Base-by-base conservation (phyloP, 2,888 invertebrate genomes). In the Perizoma affinitatum region DNA sequence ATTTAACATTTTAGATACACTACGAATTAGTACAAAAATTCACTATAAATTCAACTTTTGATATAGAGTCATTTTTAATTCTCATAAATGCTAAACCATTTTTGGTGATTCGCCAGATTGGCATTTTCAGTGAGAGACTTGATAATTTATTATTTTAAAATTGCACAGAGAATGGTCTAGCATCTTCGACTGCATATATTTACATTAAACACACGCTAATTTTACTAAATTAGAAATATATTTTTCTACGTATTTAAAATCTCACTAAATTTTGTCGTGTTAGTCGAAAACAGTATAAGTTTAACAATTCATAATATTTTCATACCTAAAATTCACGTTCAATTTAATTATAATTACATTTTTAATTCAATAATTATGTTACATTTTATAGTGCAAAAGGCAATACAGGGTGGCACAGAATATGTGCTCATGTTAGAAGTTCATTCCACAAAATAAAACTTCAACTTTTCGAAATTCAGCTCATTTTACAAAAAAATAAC, bases 191-290 rank as follows among this genome's bases (percentile, higher is more conserved):
- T 33, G 4, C n/a, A 4, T 42, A n/a, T 42, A 42, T 5, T 42
- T 5, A 42, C 5, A 38, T 38, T 38, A 6, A 42, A 42, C 42
- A 42, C 42, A 42, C n/a, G 41, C 40, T 51, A 51, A 51, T 52
- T 52, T 51, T 8, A 52, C 52, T 52, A 52, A 22, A 58, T 53
- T 58, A 58, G 40, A 60, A 59, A 44, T 55, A 56, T 50, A 65
- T 71, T 71, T 64, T 67, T 62, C 68, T 65, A 62, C 65, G 70
- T 66, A 69, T 70, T 74, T 65, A 84, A 86, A 86, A 86, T 87
- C 86, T 88, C 87, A 87, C 88, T 88, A 86, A 83, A 74, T 63
- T 65, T 74, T 79, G 77, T 75, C 78, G 68, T 66, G 74, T 61
- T 75, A 76, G 71, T 66, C 56, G 63, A 68, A 65, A 62, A 69